phyloP scores from a whole-genome alignment of 2,113 vertebrate genomes.

The Meleagris gallopavo region DNA sequence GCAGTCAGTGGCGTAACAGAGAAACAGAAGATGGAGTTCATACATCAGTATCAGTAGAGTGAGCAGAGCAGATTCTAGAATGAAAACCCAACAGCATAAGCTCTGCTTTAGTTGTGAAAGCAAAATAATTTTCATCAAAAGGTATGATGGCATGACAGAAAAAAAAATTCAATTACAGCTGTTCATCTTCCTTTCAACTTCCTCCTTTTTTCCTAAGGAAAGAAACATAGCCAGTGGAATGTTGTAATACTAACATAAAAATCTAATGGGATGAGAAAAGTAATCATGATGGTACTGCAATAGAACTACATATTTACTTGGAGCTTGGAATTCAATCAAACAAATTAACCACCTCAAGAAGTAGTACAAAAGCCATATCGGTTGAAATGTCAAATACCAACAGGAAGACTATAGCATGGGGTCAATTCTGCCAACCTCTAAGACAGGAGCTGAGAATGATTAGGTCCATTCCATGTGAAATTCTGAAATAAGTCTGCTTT shows the following conservation, averaged over 20 bases:
- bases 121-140: background rate
- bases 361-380: background rate
- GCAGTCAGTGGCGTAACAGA: background rate
- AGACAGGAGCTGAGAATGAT: background rate
- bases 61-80: background rate
- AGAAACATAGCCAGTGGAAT: background rate
- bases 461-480: background rate
- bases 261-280: background rate
- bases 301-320: background rate
- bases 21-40: slow-evolving; percentile 13
- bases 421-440: background rate
- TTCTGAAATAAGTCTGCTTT: background rate
- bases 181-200: background rate
- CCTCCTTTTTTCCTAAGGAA: background rate
- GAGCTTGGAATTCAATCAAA: background rate
- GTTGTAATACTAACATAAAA: background rate
- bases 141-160: background rate
- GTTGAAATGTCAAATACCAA: background rate
- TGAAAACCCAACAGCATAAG: background rate
- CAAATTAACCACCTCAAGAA: background rate
- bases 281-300: fast-evolving
- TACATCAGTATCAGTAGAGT: background rate
- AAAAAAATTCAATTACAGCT: background rate
- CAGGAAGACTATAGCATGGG: background rate
- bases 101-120: background rate